Base-by-base conservation (phyloP, 2,113 vertebrate species). In the Lepisosteus oculatus region DNA sequence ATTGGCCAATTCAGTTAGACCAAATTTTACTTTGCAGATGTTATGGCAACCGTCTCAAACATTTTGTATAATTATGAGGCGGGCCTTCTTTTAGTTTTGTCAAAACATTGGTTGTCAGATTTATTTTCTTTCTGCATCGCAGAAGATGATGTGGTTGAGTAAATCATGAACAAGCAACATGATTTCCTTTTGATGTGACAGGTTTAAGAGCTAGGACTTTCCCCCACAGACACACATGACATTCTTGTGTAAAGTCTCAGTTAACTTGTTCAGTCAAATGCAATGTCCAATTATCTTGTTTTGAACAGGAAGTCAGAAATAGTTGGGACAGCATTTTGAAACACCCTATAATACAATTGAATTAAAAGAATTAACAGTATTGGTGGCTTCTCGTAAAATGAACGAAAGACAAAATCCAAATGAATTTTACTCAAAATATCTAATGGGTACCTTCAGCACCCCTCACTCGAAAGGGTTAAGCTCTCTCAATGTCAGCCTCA, bases 21-120 rank as follows among this genome's bases (percentile, higher is more conserved):
- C 29, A 29, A 29, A 76, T 55, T 64, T 67, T 70, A 68, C 79
- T 80, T 72, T 72, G 74, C 80, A 78, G 77, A 65, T 54, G 74
- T 44, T 41, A 55, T 41, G 63, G 79, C 59, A 65, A 67, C 77
- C 67, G 69, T 75, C 78, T 83, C 73, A 80, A 79, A 68, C 55
- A 61, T 78, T 77, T 43, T 74, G 77, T 72, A 74, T 69, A 75
- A 65, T 79, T 71, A 72, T 51, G 47, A 84, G 70, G 77, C 84
- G 80, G 80, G 45, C 56, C 68, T 69, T 44, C 68, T 71, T 72
- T 17, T n/a, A 9, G 73, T 69, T 62, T 71, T 75, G 74, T 79
- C 78, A 82, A 80, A 72, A 81, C 75, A 59, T 85, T 77, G 76
- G 76, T 78, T 80, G 78, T 72, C 80, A 75, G 80, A 80, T 79